Evolutionary conservation across 1,140 invertebrate genomes (phyloP).

Genomic region (Batillaria attramentaria): DNA sequence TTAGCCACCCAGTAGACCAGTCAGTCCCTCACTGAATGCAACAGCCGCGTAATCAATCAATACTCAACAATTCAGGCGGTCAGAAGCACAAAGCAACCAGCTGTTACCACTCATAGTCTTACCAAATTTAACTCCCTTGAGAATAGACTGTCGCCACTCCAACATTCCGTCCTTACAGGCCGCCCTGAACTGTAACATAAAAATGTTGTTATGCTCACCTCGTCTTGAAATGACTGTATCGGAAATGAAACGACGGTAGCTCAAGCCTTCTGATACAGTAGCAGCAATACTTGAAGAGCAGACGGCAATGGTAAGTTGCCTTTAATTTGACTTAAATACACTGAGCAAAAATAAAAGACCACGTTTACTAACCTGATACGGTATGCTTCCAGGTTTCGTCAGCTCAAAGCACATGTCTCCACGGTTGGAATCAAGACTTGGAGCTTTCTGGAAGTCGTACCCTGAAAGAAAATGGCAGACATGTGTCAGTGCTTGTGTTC

Average conservation of each 20-base stretch:
- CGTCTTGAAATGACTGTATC: background rate
- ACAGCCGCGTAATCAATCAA: too few relatives aligned
- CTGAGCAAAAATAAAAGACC: background rate
- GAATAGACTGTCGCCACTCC: slow-evolving; percentile 15
- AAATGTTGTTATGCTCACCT: too few relatives aligned
- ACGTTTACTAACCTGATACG: slow-evolving; percentile 54
- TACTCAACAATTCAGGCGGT: too few relatives aligned
- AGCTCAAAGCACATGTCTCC: slow-evolving; percentile 62
- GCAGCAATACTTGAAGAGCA: background rate
- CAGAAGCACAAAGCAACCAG: background rate
- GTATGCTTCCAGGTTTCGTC: slow-evolving; percentile 48
- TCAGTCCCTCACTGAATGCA: background rate
- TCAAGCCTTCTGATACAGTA: background rate
- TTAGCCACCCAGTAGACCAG: background rate
- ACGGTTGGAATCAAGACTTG: slow-evolving; percentile 51
- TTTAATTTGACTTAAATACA: too few relatives aligned
- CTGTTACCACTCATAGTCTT: background rate
- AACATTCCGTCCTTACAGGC: slow-evolving; percentile 15
- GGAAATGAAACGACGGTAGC: background rate
- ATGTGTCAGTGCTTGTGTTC: too few relatives aligned
- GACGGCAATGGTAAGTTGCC: too few relatives aligned
- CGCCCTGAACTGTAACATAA: slow-evolving; percentile 11
- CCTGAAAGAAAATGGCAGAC: too few relatives aligned
- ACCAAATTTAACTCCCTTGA: slow-evolving; percentile 8
- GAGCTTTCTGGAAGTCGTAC: slow-evolving; percentile 51